Evolutionary conservation across 2,888 invertebrate species (phyloP).

Genomic region (Oxytorus armatus): DNA sequence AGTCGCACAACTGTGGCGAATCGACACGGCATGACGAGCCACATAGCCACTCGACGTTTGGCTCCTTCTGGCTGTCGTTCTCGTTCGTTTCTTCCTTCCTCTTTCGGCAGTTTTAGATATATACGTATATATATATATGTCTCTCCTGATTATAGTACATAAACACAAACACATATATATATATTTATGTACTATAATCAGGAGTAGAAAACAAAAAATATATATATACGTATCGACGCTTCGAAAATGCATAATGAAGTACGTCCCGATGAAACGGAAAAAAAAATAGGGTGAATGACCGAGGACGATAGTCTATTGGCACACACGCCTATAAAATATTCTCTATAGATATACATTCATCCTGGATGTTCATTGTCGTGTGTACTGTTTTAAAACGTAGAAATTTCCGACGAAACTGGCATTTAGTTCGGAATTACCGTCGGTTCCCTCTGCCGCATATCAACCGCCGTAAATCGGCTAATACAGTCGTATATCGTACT

Average conservation of each 20-base stretch:
- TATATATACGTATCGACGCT: conserved; percentile 35
- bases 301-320: conserved; percentile 32
- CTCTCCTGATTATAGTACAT: too few species aligned
- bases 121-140: too few species aligned
- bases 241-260: conserved; percentile 54
- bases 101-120: conserved; percentile 46
- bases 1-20: conserved; percentile 61
- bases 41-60: conserved; percentile 59
- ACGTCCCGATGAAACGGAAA: conserved; percentile 14
- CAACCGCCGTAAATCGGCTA: conserved; percentile 35
- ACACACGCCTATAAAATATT: conserved; percentile 22
- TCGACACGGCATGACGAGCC: conserved; percentile 64
- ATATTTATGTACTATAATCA: neutral
- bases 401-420: conserved; percentile 44
- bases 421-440: conserved; percentile 61
- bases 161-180: too few species aligned
- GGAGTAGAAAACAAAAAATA: neutral
- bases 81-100: conserved; percentile 47
- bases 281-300: conserved; percentile 41
- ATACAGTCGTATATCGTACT: conserved; percentile 40
- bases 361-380: neutral
- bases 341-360: neutral
- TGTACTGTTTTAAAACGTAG: conserved; percentile 39
- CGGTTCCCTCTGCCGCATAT: conserved; percentile 10
- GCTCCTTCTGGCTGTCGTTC: conserved; percentile 65